Conservation (phyloP, 2,888 invertebrate species). For the Teinopalpus imperialis region DNA sequence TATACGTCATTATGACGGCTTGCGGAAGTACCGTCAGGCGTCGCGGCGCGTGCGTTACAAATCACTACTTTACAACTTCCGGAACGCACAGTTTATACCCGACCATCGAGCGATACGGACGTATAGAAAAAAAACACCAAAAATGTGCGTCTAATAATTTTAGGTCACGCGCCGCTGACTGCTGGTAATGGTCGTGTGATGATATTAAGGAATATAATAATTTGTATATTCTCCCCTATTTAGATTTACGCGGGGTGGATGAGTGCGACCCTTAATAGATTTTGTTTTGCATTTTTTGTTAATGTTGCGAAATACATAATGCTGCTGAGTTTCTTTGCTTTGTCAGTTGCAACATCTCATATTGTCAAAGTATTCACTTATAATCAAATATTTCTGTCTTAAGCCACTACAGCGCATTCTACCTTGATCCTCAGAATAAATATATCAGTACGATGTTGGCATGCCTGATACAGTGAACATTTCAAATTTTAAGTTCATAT, state of each 20-base stretch:
- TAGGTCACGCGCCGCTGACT: slow-evolving; percentile 63
- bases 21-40: slow-evolving; percentile 74
- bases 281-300: slow-evolving; percentile 47
- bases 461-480: too few relatives aligned
- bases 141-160: slow-evolving; percentile 63
- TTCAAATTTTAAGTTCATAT: too few relatives aligned
- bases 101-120: slow-evolving; percentile 53
- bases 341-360: too few relatives aligned
- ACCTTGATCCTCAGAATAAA: too few relatives aligned
- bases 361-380: too few relatives aligned
- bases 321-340: slow-evolving; percentile 10
- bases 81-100: slow-evolving; percentile 58
- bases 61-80: slow-evolving; percentile 83
- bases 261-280: slow-evolving; percentile 45
- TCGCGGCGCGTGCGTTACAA: slow-evolving; percentile 81
- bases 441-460: too few relatives aligned
- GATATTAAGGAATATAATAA: slow-evolving; percentile 78
- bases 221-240: slow-evolving; percentile 65
- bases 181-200: slow-evolving; percentile 72
- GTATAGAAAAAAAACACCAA: slow-evolving; percentile 52
- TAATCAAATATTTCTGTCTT: too few relatives aligned
- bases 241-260: slow-evolving; percentile 36
- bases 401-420: too few relatives aligned
- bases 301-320: slow-evolving; percentile 34
- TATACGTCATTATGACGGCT: slow-evolving; percentile 68